Base-by-base conservation (phyloP, 2,797 vertebrate species). In the Basileuterus tristriatus region DNA sequence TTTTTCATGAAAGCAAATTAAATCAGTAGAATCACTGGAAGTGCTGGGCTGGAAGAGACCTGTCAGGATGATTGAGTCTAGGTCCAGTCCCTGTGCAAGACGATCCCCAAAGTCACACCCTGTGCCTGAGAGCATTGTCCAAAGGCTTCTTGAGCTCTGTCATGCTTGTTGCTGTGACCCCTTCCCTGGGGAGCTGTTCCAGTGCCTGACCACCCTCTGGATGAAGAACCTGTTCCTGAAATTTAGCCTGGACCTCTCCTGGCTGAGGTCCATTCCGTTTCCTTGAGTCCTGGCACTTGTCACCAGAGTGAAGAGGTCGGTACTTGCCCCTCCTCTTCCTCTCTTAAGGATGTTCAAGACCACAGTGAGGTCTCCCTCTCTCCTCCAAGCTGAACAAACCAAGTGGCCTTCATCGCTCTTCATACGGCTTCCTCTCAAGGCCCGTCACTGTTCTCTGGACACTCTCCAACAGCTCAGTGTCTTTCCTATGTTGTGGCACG, bases 381-480 rank as follows among this genome's bases (percentile, higher is more conserved):
- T n/a, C 2, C 32, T 69, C 17, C 64, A 69, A 43, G 4, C 37
- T 63, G 70, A 56, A 37, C 63, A 69, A 1, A 37, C 20, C 43
- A 37, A 22, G 20, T 11, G 17, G 1, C 29, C n/a, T 63, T 36
- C 39, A 34, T 1, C 0, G 0, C 49, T 76, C 27, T 15, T 36
- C 29, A 52, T 2, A 14, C 1, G 3, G 8, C 36, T 82, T 82
- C 39, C 26, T 6, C 34, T 62, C 55, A 17, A 55, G 32, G 13
- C 22, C 32, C 19, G 12, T 55, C 26, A 20, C 12, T 8, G 12
- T 27, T 34, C 22, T 20, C 4, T 20, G 86, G 63, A 24, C 18
- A 4, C 22, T 64, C 26, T 56, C 7, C 15, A 32, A 47, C 3
- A 60, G 18, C 27, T 39, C 59, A 87, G 6, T 16, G 8, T 27